phyloP scores from a whole-genome alignment of 2,888 invertebrate species.

The Synergus gifuensis region DNA sequence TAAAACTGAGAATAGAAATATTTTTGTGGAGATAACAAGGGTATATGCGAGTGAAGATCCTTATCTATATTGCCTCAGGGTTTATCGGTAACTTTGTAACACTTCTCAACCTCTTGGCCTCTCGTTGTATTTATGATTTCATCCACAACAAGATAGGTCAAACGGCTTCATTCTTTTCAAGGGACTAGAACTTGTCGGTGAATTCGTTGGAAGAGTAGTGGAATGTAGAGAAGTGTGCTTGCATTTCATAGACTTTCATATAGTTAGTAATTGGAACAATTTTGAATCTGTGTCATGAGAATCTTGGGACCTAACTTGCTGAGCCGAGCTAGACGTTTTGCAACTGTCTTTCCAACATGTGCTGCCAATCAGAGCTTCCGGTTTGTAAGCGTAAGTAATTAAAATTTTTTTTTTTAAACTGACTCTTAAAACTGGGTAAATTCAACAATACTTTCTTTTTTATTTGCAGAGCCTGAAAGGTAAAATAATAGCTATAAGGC shows the following conservation, averaged over 20 bases:
- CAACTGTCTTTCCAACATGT: slow-evolving; percentile 42
- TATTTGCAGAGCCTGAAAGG: slow-evolving; percentile 78
- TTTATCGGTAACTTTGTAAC: slow-evolving; percentile 69
- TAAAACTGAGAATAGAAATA: not conserved
- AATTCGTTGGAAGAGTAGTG: not conserved
- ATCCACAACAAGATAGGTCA: slow-evolving; percentile 1
- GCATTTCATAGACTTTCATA: not conserved
- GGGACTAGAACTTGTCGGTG: not conserved
- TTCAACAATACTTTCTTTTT: slow-evolving; percentile 3
- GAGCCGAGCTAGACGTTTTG: slow-evolving; percentile 51
- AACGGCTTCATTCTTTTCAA: slow-evolving; percentile 19
- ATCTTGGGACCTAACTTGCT: slow-evolving; percentile 56
- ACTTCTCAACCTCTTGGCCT: slow-evolving; percentile 58
- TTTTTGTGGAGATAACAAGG: not conserved
- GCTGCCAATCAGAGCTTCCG: slow-evolving; percentile 28
- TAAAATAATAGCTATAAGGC: slow-evolving; percentile 89
- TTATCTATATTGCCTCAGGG: slow-evolving; percentile 47
- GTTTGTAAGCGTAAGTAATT: slow-evolving; percentile 3
- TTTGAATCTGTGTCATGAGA: slow-evolving; percentile 55
- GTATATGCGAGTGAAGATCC: slow-evolving; percentile 9
- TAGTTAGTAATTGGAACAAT: slow-evolving; percentile 14
- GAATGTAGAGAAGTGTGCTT: slow-evolving; percentile 15
- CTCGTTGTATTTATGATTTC: slow-evolving; percentile 51
- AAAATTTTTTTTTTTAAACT: not conserved
- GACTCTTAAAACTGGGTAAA: not conserved